phyloP scores from a whole-genome alignment of 2,113 vertebrate species.

The Gorsachius goisagi region DNA sequence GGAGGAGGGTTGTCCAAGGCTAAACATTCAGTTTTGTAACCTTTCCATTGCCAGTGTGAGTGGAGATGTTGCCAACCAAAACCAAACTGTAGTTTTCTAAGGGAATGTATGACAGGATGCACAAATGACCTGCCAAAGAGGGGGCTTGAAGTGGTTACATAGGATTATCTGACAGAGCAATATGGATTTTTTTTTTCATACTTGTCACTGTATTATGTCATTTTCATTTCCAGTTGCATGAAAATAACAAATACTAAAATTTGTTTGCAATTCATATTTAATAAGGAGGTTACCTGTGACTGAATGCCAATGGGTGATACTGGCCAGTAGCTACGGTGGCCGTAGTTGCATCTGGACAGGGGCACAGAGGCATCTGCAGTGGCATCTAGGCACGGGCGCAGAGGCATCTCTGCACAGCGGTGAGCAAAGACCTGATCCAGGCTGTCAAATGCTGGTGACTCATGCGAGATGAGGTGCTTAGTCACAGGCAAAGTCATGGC shows the following conservation, averaged over 20 bases:
- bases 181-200: not conserved
- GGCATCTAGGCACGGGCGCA: no score
- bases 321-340: no score
- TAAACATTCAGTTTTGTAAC: not conserved
- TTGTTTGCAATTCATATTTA: not conserved
- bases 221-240: not conserved
- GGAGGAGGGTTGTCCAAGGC: not conserved
- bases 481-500: not conserved
- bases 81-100: not conserved
- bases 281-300: not conserved
- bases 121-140: not conserved
- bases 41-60: not conserved
- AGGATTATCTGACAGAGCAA: not conserved
- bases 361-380: not conserved
- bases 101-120: not conserved
- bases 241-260: not conserved
- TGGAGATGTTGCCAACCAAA: not conserved
- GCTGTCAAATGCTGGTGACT: not conserved
- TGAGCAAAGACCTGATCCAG: not conserved
- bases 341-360: fast-evolving
- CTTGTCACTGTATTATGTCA: not conserved
- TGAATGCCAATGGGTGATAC: not conserved
- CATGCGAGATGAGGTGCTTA: not conserved
- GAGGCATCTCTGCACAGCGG: not conserved
- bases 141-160: not conserved